Conservation (phyloP, 2,888 invertebrate genomes). For the Eupithecia centaureata region DNA sequence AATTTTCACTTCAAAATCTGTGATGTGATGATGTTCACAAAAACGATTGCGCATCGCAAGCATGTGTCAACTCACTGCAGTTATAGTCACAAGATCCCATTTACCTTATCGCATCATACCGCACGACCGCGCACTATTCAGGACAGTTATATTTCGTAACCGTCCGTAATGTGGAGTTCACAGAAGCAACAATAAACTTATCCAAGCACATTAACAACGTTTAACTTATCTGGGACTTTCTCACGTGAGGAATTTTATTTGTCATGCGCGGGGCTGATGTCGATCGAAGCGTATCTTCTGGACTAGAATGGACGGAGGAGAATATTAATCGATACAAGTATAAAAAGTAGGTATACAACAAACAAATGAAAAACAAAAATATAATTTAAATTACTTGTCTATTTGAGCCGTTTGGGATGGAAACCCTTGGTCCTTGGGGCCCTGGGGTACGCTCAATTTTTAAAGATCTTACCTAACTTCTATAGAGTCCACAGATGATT, state of each 20-base stretch:
- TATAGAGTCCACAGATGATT: too few species aligned
- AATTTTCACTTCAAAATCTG: background rate
- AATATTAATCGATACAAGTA: too few species aligned
- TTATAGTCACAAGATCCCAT: background rate
- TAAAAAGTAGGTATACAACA: too few species aligned
- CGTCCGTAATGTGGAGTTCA: constrained; percentile 47
- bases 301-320: too few species aligned
- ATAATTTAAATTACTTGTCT: too few species aligned
- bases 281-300: background rate
- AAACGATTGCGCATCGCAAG: background rate
- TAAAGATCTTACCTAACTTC: too few species aligned
- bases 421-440: too few species aligned
- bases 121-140: constrained; percentile 32
- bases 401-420: too few species aligned
- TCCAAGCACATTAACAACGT: constrained; percentile 62
- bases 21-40: background rate
- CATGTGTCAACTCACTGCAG: background rate
- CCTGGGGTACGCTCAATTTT: too few species aligned
- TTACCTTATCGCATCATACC: background rate
- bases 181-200: constrained; percentile 61
- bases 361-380: too few species aligned
- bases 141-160: constrained; percentile 41
- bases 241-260: constrained; percentile 71
- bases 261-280: constrained; percentile 51
- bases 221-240: constrained; percentile 66